These are phyloP conservation scores for Punctoribates punctum DNA, from an alignment of 2,888 invertebrate genomes.

Conservation along the genomic window DNA sequence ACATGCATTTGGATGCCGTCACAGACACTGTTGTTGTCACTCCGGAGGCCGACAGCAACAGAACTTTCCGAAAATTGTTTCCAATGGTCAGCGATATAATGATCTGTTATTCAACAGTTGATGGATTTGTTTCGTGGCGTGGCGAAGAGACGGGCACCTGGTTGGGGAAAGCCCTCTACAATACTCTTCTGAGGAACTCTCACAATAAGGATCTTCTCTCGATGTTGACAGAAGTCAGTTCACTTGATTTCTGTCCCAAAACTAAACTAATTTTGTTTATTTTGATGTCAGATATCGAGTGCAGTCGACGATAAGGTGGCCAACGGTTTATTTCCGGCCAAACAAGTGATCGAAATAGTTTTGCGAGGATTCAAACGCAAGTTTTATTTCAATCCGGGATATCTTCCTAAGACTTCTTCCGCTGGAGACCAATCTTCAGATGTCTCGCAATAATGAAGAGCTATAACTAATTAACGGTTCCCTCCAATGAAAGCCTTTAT, in stretches of 20 bases:
- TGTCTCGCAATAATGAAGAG: too few species aligned
- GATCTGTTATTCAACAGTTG: slow-evolving; percentile 36
- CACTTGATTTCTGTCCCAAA: background rate
- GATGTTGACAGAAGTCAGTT: slow-evolving; percentile 36
- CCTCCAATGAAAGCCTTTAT: background rate
- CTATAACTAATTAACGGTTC: background rate
- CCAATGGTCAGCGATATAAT: slow-evolving; percentile 24
- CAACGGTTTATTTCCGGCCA: slow-evolving; percentile 30
- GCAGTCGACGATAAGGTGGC: slow-evolving; percentile 28
- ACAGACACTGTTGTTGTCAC: background rate
- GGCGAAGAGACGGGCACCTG: slow-evolving; percentile 44
- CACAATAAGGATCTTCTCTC: slow-evolving; percentile 37
- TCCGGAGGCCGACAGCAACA: background rate
- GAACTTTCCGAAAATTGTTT: background rate
- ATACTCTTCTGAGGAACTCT: slow-evolving; percentile 41
- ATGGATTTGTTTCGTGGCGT: slow-evolving; percentile 45
- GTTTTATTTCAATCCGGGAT: slow-evolving; percentile 48
- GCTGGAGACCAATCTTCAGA: background rate
- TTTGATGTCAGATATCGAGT: slow-evolving; percentile 6
- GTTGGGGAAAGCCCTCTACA: slow-evolving; percentile 42
- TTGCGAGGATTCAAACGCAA: slow-evolving; percentile 45
- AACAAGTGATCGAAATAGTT: slow-evolving; percentile 46
- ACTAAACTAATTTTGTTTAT: background rate
- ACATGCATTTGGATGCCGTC: background rate
- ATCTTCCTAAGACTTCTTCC: background rate